These are phyloP conservation scores for Podarcis cretensis DNA, from an alignment of 2,113 vertebrate genomes.

Conservation along the genomic window DNA sequence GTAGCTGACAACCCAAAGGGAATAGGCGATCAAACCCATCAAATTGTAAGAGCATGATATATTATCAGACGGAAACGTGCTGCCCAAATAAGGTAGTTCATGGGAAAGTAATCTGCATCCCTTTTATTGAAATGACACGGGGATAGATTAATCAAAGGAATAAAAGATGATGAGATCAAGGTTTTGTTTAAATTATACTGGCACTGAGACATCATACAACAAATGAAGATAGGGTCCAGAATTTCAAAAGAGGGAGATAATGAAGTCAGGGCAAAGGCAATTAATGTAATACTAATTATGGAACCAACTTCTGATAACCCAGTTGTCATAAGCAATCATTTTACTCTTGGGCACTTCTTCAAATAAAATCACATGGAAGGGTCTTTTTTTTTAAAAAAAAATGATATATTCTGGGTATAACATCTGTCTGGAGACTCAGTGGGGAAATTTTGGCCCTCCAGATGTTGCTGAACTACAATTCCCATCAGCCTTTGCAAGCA, in stretches of 20 bases:
- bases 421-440: too few species aligned
- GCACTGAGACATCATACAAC: background rate
- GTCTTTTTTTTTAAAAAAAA: background rate
- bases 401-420: background rate
- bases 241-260: slow-evolving; percentile 43
- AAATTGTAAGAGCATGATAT: slow-evolving; percentile 2
- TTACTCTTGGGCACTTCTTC: background rate
- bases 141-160: slow-evolving; percentile 35
- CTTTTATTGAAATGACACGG: slow-evolving; percentile 34
- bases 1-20: slow-evolving; percentile 41
- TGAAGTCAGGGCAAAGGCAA: slow-evolving; percentile 38
- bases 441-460: too few species aligned
- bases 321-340: slow-evolving; percentile 24
- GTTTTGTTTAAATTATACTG: slow-evolving; percentile 33
- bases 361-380: background rate
- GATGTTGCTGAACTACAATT: too few species aligned
- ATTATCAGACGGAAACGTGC: slow-evolving; percentile 22
- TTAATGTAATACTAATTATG: slow-evolving; percentile 25
- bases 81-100: slow-evolving; percentile 2
- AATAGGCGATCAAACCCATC: slow-evolving; percentile 7
- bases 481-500: too few species aligned
- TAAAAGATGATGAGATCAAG: slow-evolving; percentile 34
- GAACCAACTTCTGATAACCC: slow-evolving; percentile 15
- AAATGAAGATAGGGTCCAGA: slow-evolving; percentile 29
- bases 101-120: slow-evolving; percentile 51